A percentile compares a stretch with the other conserved stretches of the same genome.
Evolutionary conservation across 2,888 invertebrate genomes (phyloP).

Genomic region (Epirrhoe alternata): DNA sequence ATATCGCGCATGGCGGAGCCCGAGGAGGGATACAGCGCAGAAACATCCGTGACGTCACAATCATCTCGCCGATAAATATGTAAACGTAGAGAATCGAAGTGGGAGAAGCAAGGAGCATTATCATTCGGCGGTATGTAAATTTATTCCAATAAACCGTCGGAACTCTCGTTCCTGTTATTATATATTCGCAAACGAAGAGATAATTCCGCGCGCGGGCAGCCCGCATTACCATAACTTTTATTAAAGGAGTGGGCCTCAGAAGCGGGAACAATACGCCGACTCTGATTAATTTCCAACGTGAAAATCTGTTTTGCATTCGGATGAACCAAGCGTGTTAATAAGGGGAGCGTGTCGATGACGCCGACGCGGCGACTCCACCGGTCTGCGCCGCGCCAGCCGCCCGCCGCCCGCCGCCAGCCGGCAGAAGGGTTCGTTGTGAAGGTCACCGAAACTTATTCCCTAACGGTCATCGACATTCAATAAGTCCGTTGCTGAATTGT

Average conservation of each 20-base stretch:
- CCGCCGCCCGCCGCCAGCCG: conserved; percentile 9
- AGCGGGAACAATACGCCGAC: conserved; percentile 76
- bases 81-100: conserved; percentile 78
- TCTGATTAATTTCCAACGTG: conserved; percentile 80
- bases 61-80: conserved; percentile 79
- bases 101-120: conserved; percentile 67
- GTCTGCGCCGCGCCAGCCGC: conserved; percentile 14
- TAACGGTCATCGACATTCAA: neutral
- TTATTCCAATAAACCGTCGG: conserved; percentile 83
- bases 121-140: conserved; percentile 81
- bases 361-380: conserved; percentile 3
- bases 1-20: conserved; percentile 45
- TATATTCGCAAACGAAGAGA: conserved; percentile 84
- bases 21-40: conserved; percentile 25
- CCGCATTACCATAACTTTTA: conserved; percentile 83
- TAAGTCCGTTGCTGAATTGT: conserved; percentile 6
- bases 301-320: conserved; percentile 79
- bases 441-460: conserved; percentile 21
- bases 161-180: conserved; percentile 77
- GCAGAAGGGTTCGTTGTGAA: conserved; percentile 14
- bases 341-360: conserved; percentile 54
- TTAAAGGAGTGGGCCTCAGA: conserved; percentile 77
- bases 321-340: conserved; percentile 62
- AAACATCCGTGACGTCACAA: conserved; percentile 55
- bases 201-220: conserved; percentile 79